Percentiles rank a stretch among this genome's conserved stretches.
These are phyloP conservation scores for Nothocercus nigrocapillus DNA, from an alignment of 2,113 vertebrate species.

Conservation along the genomic window DNA sequence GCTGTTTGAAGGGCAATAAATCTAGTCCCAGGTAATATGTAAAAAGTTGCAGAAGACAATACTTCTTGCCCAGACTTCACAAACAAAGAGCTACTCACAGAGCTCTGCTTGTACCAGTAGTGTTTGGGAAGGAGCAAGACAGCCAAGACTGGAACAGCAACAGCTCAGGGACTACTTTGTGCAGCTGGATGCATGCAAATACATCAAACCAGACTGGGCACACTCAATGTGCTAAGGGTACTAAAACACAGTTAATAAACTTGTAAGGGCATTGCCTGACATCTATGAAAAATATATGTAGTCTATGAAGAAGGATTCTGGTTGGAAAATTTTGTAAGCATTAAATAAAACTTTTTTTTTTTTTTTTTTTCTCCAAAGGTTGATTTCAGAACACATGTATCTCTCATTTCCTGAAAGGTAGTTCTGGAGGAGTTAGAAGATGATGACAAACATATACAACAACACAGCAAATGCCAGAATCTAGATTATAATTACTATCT, in stretches of 20 bases:
- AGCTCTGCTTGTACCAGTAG: neutral
- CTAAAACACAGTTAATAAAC: neutral
- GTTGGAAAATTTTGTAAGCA: neutral
- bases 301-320: neutral
- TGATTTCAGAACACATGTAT: neutral
- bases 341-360: neutral
- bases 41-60: neutral
- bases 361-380: neutral
- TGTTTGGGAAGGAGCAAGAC: neutral
- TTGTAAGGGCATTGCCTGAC: neutral
- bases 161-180: neutral
- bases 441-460: neutral
- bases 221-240: neutral
- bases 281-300: neutral
- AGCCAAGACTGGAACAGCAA: neutral
- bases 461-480: neutral
- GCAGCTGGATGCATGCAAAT: neutral
- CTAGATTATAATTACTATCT: neutral
- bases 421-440: neutral
- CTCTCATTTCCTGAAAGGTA: neutral
- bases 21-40: neutral
- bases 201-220: neutral
- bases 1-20: rapidly evolving
- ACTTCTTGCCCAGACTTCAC: neutral
- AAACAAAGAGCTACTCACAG: neutral